phyloP scores from a whole-genome alignment of 2,113 vertebrate species.

The Protobothrops mucrosquamatus region DNA sequence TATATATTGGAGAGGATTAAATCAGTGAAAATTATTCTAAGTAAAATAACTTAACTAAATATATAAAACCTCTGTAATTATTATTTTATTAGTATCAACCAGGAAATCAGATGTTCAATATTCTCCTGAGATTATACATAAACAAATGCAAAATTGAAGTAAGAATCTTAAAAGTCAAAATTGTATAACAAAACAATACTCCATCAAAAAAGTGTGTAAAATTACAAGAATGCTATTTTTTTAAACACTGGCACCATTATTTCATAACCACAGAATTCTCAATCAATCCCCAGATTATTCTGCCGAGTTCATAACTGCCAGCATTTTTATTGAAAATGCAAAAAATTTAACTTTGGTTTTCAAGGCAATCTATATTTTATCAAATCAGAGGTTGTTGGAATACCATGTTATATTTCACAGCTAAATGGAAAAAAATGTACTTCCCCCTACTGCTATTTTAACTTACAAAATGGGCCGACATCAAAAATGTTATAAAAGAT shows the following conservation, averaged over 20 bases:
- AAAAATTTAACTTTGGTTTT: conserved; percentile 67
- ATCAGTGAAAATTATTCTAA: conserved; percentile 31
- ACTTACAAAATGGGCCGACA: conserved; percentile 68
- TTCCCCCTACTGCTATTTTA: conserved; percentile 64
- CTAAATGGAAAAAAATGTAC: conserved; percentile 66
- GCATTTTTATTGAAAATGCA: conserved; percentile 66
- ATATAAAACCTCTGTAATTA: conserved; percentile 83
- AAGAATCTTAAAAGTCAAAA: conserved; percentile 78
- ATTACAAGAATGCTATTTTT: conserved; percentile 76
- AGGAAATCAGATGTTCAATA: conserved; percentile 79
- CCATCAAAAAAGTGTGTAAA: conserved; percentile 79
- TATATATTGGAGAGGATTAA: not conserved
- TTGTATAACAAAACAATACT: conserved; percentile 81
- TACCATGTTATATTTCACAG: conserved; percentile 60
- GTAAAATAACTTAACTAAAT: conserved; percentile 71
- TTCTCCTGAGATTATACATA: conserved; percentile 78
- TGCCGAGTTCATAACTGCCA: conserved; percentile 68
- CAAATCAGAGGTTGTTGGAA: conserved; percentile 66
- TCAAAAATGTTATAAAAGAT: conserved; percentile 68
- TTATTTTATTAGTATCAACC: conserved; percentile 83
- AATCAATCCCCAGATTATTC: conserved; percentile 73
- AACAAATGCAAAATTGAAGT: conserved; percentile 77
- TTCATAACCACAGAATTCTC: conserved; percentile 73
- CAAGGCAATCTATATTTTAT: conserved; percentile 66
- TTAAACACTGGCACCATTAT: conserved; percentile 77